phyloP scores from a whole-genome alignment of 2,113 vertebrate species.

The Panthera uncia region DNA sequence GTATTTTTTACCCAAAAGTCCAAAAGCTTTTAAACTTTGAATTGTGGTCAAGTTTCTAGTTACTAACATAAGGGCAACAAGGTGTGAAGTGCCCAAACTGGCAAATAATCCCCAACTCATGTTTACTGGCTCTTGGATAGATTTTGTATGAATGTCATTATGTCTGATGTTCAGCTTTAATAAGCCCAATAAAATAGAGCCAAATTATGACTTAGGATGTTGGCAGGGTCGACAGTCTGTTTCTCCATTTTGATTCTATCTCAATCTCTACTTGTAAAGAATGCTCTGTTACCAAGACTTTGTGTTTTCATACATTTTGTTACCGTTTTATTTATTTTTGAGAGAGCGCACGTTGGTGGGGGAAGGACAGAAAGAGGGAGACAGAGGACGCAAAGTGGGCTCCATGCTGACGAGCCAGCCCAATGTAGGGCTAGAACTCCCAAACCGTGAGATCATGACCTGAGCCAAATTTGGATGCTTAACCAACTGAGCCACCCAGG shows the following conservation, averaged over 20 bases:
- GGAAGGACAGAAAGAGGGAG: no score
- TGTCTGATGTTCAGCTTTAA: neutral
- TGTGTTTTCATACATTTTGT: neutral
- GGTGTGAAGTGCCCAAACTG: neutral
- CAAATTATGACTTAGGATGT: neutral
- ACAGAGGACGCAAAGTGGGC: no score
- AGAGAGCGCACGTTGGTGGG: no score
- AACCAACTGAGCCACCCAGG: no score
- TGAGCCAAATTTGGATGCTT: no score
- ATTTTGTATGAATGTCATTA: neutral
- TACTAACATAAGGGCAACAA: neutral
- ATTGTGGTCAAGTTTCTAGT: neutral
- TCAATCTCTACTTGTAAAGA: neutral
- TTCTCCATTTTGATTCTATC: neutral
- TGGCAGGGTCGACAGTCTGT: neutral
- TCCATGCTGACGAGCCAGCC: no score
- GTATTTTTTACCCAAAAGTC: neutral
- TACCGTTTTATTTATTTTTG: no score
- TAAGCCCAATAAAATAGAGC: neutral
- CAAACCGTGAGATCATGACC: no score
- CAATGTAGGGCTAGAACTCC: no score
- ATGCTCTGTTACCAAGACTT: neutral
- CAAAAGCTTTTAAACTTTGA: neutral
- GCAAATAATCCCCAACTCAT: neutral
- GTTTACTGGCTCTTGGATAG: neutral